Evolutionary conservation across 2,888 invertebrate genomes (phyloP).

Genomic region (Epirrita christyi): DNA sequence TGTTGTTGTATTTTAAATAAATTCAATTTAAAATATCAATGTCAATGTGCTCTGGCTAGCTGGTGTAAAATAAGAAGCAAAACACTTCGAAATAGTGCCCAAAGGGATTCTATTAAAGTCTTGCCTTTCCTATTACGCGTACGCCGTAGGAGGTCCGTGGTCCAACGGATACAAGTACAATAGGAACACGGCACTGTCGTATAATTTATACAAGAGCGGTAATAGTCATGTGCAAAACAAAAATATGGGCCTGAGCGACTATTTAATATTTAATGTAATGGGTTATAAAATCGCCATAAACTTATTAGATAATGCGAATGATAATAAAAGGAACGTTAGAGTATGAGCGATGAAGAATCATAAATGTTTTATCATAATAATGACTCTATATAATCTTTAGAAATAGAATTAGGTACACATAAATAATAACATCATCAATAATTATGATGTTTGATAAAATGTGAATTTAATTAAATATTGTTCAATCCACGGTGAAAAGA

Average conservation of each 20-base stretch:
- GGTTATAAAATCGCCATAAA: conserved; percentile 15
- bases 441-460: no score
- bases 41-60: no score
- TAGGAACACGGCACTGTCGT: conserved; percentile 31
- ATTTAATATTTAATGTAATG: conserved; percentile 13
- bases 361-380: conserved; percentile 1
- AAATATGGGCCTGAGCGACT: conserved; percentile 19
- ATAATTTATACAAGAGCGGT: conserved; percentile 35
- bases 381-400: no score
- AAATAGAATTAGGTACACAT: no score
- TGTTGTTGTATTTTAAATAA: no score
- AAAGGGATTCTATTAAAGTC: conserved; percentile 43
- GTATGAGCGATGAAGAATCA: not conserved
- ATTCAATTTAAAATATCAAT: no score
- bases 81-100: conserved; percentile 18
- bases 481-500: no score
- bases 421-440: no score
- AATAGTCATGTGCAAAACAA: conserved; percentile 32
- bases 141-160: conserved; percentile 36
- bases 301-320: conserved; percentile 18
- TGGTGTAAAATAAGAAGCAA: conserved; percentile 11
- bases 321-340: conserved; percentile 11
- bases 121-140: conserved; percentile 36
- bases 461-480: not conserved
- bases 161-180: conserved; percentile 34